Evolutionary conservation across 2,888 invertebrate species (phyloP).

Genomic region (Galerucella calmariensis): DNA sequence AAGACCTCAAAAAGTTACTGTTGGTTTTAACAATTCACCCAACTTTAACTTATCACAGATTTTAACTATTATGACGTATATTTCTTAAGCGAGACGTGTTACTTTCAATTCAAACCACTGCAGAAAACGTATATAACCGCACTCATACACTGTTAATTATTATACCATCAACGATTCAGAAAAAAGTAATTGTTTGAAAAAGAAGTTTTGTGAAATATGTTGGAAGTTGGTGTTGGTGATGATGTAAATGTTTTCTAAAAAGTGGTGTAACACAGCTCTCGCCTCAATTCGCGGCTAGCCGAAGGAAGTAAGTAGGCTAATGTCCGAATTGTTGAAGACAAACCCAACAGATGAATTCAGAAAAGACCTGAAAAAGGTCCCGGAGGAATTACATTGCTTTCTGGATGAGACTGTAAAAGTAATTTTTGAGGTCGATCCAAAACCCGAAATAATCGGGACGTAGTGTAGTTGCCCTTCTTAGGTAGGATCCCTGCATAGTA

Average conservation of each 20-base stretch:
- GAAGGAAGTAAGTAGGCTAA: conserved; percentile 45
- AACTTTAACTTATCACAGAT: conserved; percentile 57
- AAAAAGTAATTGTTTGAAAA: neutral
- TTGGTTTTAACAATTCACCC: conserved; percentile 66
- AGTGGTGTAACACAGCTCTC: conserved; percentile 34
- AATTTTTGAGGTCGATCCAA: conserved; percentile 67
- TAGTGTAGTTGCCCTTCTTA: conserved; percentile 64
- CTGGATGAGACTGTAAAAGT: conserved; percentile 67
- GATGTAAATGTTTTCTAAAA: neutral
- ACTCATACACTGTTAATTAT: neutral
- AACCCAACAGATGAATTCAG: conserved; percentile 65
- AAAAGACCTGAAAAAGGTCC: conserved; percentile 62
- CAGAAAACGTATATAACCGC: neutral
- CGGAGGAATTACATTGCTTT: conserved; percentile 65
- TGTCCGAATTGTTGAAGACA: conserved; percentile 64
- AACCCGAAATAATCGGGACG: conserved; percentile 54
- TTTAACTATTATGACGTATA: conserved; percentile 47
- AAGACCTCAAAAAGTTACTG: conserved; percentile 67
- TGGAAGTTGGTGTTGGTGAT: neutral
- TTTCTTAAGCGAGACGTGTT: conserved; percentile 29
- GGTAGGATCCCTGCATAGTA: conserved; percentile 62
- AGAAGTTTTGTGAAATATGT: neutral
- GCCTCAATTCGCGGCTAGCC: conserved; percentile 57
- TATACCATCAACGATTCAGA: neutral
- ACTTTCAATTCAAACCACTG: neutral